phyloP scores from a whole-genome alignment of 2,797 vertebrate genomes.

The Peromyscus nudipes region DNA sequence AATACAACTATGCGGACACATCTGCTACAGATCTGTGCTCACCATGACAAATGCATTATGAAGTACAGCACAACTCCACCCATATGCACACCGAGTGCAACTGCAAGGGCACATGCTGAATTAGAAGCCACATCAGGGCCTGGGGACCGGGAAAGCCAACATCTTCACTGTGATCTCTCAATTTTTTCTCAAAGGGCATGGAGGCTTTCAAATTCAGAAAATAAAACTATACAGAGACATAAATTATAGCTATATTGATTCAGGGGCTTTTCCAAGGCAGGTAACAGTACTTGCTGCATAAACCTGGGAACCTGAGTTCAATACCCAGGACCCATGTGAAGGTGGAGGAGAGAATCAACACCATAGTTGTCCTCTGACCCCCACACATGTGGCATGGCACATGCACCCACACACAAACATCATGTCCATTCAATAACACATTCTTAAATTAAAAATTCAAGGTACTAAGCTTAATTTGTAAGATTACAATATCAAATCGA shows the following conservation, averaged over 20 bases:
- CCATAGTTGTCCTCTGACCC: background rate
- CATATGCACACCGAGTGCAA: fast-evolving
- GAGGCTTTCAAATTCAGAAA: background rate
- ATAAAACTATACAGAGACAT: background rate
- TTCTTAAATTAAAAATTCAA: background rate
- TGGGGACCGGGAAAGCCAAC: fast-evolving
- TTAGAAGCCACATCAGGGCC: fast-evolving
- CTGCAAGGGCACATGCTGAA: fast-evolving
- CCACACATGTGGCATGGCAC: background rate
- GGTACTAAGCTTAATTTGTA: background rate
- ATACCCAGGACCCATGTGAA: background rate
- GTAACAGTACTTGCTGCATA: background rate
- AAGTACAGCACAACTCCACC: background rate
- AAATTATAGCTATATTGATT: background rate
- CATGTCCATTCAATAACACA: background rate
- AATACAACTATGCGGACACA: fast-evolving
- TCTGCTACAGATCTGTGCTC: no score
- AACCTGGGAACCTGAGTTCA: background rate
- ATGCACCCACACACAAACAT: background rate
- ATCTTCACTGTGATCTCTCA: fast-evolving
- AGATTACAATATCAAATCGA: background rate
- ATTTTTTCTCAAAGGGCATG: background rate
- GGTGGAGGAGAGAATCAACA: background rate
- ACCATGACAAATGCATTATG: fast-evolving
- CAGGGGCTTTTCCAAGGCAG: background rate